These are phyloP conservation scores for Lophotriccus pileatus DNA, from an alignment of 2,797 vertebrate species.

Conservation along the genomic window DNA sequence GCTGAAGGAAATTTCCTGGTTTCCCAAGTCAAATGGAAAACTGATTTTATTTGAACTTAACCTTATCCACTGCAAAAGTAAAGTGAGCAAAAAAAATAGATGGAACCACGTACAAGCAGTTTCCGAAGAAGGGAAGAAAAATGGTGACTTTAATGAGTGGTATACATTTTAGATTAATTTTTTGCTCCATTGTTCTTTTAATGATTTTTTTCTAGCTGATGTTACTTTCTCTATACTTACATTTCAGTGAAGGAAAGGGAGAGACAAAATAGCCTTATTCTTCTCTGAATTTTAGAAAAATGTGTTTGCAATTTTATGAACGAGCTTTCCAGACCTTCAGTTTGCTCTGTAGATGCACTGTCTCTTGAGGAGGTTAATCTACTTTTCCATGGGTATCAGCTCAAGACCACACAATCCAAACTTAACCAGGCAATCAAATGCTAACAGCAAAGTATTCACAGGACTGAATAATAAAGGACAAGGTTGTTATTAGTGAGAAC, in stretches of 20 bases:
- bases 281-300: background rate
- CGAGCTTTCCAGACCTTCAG: background rate
- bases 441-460: background rate
- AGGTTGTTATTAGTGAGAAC: background rate
- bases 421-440: background rate
- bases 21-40: slow-evolving; percentile 6
- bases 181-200: background rate
- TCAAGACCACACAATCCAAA: background rate
- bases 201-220: background rate
- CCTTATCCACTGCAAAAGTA: background rate
- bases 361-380: background rate
- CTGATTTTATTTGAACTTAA: background rate
- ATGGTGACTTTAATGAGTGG: background rate
- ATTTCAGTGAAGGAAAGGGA: background rate
- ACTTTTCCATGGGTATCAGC: background rate
- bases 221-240: background rate
- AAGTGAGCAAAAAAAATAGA: background rate
- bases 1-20: background rate
- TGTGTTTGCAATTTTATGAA: background rate
- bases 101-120: background rate
- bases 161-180: background rate
- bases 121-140: background rate
- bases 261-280: background rate
- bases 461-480: background rate
- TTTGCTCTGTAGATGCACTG: background rate